Percentiles rank a stretch among this genome's conserved stretches.
Evolutionary conservation across 2,113 vertebrate species (phyloP).

Genomic region (Burhinus bistriatus): DNA sequence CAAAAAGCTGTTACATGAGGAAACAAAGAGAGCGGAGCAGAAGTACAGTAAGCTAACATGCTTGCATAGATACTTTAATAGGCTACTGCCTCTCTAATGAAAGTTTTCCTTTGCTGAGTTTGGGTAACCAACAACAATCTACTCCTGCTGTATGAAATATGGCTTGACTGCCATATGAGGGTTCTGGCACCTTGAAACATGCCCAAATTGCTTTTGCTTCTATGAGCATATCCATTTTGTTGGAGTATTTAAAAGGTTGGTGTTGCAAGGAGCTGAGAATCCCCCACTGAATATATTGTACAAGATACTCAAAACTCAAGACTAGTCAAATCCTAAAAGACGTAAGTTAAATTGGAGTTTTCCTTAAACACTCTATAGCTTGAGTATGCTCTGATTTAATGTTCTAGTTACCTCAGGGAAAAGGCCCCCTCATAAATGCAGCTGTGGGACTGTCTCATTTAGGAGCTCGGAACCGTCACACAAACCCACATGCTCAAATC

Average conservation of each 20-base stretch:
- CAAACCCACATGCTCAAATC: background rate
- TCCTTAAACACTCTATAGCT: background rate
- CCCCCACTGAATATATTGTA: background rate
- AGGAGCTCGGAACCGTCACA: background rate
- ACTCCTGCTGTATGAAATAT: background rate
- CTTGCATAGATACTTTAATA: background rate
- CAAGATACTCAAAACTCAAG: background rate
- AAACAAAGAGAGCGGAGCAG: background rate
- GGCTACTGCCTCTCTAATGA: background rate
- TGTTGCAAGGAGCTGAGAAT: background rate
- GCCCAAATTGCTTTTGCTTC: background rate
- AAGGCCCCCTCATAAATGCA: rapidly evolving
- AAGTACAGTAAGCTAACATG: background rate
- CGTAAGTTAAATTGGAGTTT: background rate
- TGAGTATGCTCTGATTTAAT: background rate
- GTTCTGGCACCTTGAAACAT: background rate
- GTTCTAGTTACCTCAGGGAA: background rate
- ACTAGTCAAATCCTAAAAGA: background rate
- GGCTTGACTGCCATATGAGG: background rate
- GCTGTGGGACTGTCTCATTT: background rate
- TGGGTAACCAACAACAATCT: background rate
- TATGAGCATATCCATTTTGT: background rate
- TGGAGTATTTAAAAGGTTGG: background rate
- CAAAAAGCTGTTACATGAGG: background rate
- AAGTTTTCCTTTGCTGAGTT: background rate